A percentile compares a stretch with the other conserved stretches of the same genome.
Evolutionary conservation across 2,113 vertebrate genomes (phyloP).

Genomic region (Saguinus imperator): DNA sequence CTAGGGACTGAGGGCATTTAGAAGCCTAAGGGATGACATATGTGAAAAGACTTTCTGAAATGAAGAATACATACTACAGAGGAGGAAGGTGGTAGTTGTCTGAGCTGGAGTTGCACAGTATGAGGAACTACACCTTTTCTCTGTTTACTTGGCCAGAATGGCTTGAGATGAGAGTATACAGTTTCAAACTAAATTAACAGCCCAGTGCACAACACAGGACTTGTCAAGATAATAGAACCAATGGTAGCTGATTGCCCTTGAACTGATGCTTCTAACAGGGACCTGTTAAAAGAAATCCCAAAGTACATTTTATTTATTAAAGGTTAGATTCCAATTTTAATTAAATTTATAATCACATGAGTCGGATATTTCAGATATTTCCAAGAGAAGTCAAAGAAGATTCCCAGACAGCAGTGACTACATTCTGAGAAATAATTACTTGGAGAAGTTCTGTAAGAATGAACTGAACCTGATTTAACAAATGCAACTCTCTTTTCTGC

Average conservation of each 20-base stretch:
- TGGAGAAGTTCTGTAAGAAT: background rate
- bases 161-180: background rate
- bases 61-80: background rate
- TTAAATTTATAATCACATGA: background rate
- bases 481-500: background rate
- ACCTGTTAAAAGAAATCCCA: background rate
- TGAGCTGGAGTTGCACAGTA: too few species aligned
- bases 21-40: background rate
- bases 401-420: background rate
- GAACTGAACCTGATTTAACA: background rate
- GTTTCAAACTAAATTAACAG: background rate
- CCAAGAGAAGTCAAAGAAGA: background rate
- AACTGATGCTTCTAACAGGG: background rate
- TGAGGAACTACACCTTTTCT: background rate
- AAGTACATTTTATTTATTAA: background rate
- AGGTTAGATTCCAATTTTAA: background rate
- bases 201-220: background rate
- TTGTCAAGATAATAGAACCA: background rate
- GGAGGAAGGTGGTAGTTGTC: background rate
- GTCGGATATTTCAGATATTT: background rate
- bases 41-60: background rate
- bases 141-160: background rate
- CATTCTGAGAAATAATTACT: constrained; percentile 25
- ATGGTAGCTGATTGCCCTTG: background rate
- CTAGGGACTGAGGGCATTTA: too few species aligned